These are phyloP conservation scores for Rhopalosiphum maidis DNA, from an alignment of 1,140 invertebrate genomes.

Conservation along the genomic window DNA sequence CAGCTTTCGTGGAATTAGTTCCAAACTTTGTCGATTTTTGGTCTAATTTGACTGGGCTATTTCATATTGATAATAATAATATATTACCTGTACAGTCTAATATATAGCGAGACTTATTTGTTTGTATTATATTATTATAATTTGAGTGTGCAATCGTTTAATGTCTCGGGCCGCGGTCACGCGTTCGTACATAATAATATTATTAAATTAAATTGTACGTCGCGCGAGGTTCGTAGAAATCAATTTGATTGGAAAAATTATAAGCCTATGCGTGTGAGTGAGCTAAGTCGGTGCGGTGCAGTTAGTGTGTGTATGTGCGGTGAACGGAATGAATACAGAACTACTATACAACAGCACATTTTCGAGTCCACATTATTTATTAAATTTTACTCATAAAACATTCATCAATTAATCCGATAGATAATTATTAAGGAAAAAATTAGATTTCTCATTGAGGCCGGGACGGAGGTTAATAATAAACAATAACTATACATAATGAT, in stretches of 20 bases:
- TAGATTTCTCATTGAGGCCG: neutral
- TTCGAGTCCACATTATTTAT: neutral
- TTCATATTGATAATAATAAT: conserved; percentile 20
- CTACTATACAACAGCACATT: neutral
- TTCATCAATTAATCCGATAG: neutral
- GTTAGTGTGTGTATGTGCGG: neutral
- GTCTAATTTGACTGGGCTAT: too few relatives aligned
- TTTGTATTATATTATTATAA: conserved; percentile 12
- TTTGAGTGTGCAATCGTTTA: conserved; percentile 24
- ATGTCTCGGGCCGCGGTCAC: neutral
- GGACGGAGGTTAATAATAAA: neutral
- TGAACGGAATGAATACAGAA: neutral
- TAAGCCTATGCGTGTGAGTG: neutral
- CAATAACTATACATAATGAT: neutral
- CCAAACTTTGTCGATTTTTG: too few relatives aligned
- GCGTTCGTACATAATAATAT: neutral
- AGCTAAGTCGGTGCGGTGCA: neutral
- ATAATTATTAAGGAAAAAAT: neutral
- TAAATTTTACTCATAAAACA: neutral
- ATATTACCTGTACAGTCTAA: conserved; percentile 7
- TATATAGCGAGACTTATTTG: neutral
- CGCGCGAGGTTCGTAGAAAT: neutral
- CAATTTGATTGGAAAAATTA: conserved; percentile 13
- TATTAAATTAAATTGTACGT: conserved; percentile 4
- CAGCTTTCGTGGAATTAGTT: too few relatives aligned